Evolutionary conservation across 2,797 vertebrate species (phyloP).

Genomic region (Cynopterus sphinx): DNA sequence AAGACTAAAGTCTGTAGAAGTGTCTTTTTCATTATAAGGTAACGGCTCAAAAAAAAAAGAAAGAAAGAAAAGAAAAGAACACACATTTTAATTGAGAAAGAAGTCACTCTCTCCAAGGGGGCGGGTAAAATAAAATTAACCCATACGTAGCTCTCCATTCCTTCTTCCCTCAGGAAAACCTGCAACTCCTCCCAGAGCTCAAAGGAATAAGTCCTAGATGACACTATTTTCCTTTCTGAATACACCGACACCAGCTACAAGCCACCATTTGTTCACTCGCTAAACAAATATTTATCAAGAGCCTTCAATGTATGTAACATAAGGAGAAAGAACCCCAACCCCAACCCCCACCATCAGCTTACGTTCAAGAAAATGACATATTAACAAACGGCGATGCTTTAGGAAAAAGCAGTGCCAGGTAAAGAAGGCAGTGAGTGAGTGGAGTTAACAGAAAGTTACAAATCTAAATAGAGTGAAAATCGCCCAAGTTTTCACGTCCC

Average conservation of each 20-base stretch:
- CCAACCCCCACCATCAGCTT: background rate
- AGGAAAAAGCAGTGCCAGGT: background rate
- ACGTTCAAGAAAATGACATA: background rate
- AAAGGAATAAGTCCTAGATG: background rate
- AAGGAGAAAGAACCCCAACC: background rate
- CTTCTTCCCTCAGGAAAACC: background rate
- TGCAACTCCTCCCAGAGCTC: background rate
- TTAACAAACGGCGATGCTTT: background rate
- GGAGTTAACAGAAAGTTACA: fast-evolving
- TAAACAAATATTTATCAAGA: background rate
- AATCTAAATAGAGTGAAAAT: background rate
- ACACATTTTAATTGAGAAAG: conserved; percentile 60
- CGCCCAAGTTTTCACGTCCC: background rate
- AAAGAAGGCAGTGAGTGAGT: background rate
- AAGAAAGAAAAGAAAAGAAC: background rate
- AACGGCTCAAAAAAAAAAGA: conserved; percentile 51
- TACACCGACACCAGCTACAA: background rate
- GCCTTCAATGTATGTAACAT: background rate
- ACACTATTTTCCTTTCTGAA: background rate
- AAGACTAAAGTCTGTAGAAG: conserved; percentile 69
- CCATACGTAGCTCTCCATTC: fast-evolving
- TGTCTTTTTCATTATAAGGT: conserved; percentile 74
- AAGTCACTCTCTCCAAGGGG: conserved; percentile 53
- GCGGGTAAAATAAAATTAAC: conserved; percentile 32
- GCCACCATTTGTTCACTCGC: background rate